Evolutionary conservation across 2,797 vertebrate species (phyloP).

Genomic region (Octomys mimax): DNA sequence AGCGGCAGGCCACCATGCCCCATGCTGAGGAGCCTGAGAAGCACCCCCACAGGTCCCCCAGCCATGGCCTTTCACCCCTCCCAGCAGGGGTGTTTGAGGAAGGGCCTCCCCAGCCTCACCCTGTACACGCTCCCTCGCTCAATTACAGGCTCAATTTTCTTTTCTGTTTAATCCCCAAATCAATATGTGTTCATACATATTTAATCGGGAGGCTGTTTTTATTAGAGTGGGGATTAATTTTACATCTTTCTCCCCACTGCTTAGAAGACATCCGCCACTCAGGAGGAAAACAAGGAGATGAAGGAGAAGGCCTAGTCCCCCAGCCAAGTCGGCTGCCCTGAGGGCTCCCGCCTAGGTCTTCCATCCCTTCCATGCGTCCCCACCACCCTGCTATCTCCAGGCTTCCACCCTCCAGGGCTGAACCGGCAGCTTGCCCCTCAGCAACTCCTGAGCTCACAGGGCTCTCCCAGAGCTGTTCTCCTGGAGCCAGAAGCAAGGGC

Average conservation of each 20-base stretch:
- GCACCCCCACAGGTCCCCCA: accelerated
- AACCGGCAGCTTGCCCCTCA: not conserved
- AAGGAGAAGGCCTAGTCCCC: not conserved
- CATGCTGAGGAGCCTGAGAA: not conserved
- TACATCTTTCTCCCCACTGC: slow-evolving; percentile 78
- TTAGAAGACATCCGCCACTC: slow-evolving; percentile 41
- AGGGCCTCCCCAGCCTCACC: slow-evolving; percentile 45
- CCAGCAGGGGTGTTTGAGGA: slow-evolving; percentile 74
- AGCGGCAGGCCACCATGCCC: not conserved
- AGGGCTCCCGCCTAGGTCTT: accelerated
- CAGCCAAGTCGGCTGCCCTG: not conserved
- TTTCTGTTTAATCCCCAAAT: slow-evolving; percentile 84
- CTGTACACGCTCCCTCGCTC: slow-evolving; percentile 75
- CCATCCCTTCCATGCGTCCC: accelerated
- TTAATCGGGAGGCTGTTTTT: slow-evolving; percentile 79
- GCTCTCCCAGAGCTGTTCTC: not conserved
- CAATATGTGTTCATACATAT: slow-evolving; percentile 85
- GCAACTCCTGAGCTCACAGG: not conserved
- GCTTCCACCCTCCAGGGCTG: not conserved
- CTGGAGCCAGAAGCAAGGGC: not conserved
- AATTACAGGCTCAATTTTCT: slow-evolving; percentile 85
- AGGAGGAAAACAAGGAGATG: not conserved
- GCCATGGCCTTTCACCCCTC: not conserved
- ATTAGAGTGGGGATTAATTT: slow-evolving; percentile 79
- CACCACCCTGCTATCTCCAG: not conserved